Base-by-base conservation (phyloP, 2,113 vertebrate genomes). In the Saimiri boliviensis region DNA sequence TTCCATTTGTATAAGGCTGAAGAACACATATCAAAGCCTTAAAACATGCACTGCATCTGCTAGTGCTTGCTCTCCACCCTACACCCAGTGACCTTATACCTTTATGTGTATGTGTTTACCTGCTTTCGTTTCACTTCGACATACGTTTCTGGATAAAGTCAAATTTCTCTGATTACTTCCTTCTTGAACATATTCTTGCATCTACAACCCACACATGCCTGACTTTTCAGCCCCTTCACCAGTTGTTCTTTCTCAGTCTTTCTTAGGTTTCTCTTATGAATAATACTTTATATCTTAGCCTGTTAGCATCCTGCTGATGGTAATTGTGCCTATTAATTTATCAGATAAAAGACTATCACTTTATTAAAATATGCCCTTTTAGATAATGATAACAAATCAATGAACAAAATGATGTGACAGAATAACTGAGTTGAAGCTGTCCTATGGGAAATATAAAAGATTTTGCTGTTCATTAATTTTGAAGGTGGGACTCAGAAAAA, bases 401-500 rank as follows among this genome's bases (percentile, higher is more conserved):
- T 47, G 27, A 58, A 82, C 6, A 86, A 86, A 95, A 74, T 20
- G 37, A 5, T 81, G 20, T 83, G 13, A 84, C 19, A 76, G 52
- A 96, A 95, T 60, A 93, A 81, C 14, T 81, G 49, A 92, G 25
- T 42, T 82, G 81, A 90, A 66, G 30, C 13, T 84, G 84, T 83
- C 56, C 58, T 89, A 37, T 54, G 70, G 40, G 49, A 79, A 95
- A 73, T 83, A 49, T 66, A 88, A 95, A 86, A 74, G 32, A 68
- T 70, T 88, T 79, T 76, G 20, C 56, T 91, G n/a, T 21, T 76
- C 60, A 81, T 92, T 97, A 81, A 96, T 71, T 95, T 88, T 97
- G 58, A 91, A 92, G 37, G 58, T 82, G 45, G 42, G 35, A 86
- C 54, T 96, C 76, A 86, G 49, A 68, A 89, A 87, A 95, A 92